phyloP scores from a whole-genome alignment of 2,797 vertebrate species.

The Scomberomorus guttatus region DNA sequence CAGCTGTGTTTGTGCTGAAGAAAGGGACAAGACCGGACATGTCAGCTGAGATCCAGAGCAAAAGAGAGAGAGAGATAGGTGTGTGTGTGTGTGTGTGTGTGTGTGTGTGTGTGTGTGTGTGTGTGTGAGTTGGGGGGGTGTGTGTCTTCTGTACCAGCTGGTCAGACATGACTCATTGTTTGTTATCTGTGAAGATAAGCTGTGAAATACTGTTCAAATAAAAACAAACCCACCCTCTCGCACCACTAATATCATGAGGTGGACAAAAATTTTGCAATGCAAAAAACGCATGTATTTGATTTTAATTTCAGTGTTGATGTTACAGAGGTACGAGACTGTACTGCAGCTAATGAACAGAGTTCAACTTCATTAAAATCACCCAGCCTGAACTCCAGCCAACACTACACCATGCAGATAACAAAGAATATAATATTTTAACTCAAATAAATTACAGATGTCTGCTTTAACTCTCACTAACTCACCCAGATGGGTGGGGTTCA shows the following conservation, averaged over 20 bases:
- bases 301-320: no score
- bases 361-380: no score
- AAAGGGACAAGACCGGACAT: slow-evolving; percentile 41
- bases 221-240: neutral
- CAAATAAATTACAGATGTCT: neutral
- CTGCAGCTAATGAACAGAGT: no score
- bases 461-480: neutral
- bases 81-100: neutral
- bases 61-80: neutral
- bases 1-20: slow-evolving; percentile 7
- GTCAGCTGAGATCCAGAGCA: neutral
- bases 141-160: neutral
- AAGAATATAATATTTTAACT: no score
- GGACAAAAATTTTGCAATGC: neutral
- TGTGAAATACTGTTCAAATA: neutral
- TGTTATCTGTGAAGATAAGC: slow-evolving; percentile 14
- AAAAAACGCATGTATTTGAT: no score
- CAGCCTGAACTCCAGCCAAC: no score
- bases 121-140: neutral
- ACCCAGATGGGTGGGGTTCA: neutral
- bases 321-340: no score
- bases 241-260: neutral
- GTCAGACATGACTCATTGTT: neutral
- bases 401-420: no score
- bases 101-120: no score